Conservation (phyloP, 2,113 vertebrate species). For the Ceyx melanurus region DNA sequence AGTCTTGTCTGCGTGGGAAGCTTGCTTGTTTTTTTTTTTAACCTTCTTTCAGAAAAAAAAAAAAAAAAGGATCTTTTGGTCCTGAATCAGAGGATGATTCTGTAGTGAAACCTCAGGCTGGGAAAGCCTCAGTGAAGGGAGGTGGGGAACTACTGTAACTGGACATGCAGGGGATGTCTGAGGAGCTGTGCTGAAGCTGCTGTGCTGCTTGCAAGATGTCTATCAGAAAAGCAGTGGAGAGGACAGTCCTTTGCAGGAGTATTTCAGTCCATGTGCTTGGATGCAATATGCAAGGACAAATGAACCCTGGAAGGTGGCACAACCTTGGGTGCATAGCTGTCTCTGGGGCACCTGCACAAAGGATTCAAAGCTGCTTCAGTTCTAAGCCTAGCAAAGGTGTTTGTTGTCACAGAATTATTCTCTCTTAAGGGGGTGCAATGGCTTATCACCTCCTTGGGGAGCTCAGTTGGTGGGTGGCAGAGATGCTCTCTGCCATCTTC, state of each 20-base stretch:
- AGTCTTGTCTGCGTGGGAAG: background rate
- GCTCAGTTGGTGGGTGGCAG: background rate
- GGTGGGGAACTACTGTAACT: background rate
- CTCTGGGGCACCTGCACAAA: too few relatives aligned
- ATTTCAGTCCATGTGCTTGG: background rate
- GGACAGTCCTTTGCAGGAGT: background rate
- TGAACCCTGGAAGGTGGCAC: background rate
- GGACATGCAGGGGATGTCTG: background rate
- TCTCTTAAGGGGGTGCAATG: background rate
- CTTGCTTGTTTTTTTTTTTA: background rate
- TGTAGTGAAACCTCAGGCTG: constrained; percentile 1
- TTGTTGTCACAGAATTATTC: background rate
- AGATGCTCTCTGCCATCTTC: background rate
- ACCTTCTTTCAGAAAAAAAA: background rate
- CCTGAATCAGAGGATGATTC: constrained; percentile 18
- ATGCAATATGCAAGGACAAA: accelerated
- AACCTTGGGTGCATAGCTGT: background rate
- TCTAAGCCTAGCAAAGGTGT: background rate
- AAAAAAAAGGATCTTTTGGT: background rate
- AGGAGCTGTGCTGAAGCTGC: background rate
- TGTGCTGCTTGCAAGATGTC: background rate
- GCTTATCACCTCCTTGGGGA: background rate
- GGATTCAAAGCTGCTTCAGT: background rate
- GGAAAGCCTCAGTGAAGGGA: background rate
- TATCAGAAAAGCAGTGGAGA: background rate